These are phyloP conservation scores for Chrysogorgia sp. DNA, from an alignment of 92 coral and sea anemone species.

Conservation along the genomic window DNA sequence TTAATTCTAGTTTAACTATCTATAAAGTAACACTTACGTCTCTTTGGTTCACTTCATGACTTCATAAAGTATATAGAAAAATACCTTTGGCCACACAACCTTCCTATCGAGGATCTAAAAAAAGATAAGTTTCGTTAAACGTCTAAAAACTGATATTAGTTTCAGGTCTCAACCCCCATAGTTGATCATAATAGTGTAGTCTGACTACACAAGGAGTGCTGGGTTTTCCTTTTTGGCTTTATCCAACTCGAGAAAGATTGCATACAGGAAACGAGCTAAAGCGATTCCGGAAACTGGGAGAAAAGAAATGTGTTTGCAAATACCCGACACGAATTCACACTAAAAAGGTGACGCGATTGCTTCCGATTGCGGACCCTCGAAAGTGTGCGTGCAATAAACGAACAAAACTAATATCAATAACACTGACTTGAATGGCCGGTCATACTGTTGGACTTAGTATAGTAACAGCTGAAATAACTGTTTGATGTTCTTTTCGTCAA, in stretches of 20 bases:
- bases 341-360: slow-evolving; percentile 24
- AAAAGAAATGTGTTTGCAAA: slow-evolving; percentile 25
- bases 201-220: neutral
- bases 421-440: neutral
- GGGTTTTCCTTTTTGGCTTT: neutral
- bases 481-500: neutral
- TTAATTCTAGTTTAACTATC: neutral
- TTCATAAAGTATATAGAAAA: no score
- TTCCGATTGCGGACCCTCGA: slow-evolving; percentile 25
- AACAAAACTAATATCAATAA: neutral
- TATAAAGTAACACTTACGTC: neutral
- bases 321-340: slow-evolving; percentile 2
- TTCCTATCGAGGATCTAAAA: no score
- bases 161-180: no score
- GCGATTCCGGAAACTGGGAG: slow-evolving; percentile 45
- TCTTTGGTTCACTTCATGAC: no score
- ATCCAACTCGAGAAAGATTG: neutral
- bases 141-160: no score
- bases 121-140: no score
- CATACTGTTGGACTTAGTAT: no score
- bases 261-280: slow-evolving; percentile 28
- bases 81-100: no score
- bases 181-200: neutral
- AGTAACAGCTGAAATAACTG: neutral
- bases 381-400: neutral